phyloP scores from a whole-genome alignment of 1,140 invertebrate genomes.

The Apis cerana region DNA sequence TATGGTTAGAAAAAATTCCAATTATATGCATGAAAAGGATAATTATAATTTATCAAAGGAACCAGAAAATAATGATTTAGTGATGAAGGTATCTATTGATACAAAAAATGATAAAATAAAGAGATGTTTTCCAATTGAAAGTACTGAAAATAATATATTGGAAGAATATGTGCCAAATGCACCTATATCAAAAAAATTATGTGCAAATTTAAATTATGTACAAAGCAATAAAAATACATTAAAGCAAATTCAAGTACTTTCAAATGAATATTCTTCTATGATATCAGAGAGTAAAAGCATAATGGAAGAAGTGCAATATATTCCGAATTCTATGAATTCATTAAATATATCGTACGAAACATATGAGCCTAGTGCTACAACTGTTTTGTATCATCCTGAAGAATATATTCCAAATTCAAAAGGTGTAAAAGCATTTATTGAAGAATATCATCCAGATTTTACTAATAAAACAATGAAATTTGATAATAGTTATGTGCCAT shows the following conservation, averaged over 20 bases:
- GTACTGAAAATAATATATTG: conserved; percentile 28
- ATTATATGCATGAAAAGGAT: not conserved
- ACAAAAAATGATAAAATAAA: conserved; percentile 31
- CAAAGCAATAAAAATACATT: conserved; percentile 68
- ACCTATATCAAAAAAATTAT: conserved; percentile 40
- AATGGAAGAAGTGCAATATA: conserved; percentile 43
- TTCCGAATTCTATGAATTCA: conserved; percentile 65
- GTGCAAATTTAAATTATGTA: conserved; percentile 61
- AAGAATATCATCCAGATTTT: conserved; percentile 71
- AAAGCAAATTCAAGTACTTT: conserved; percentile 53
- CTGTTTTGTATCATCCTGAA: conserved; percentile 23
- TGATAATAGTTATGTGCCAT: conserved; percentile 70
- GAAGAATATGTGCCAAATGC: conserved; percentile 69
- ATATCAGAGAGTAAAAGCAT: conserved; percentile 8
- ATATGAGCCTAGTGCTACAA: conserved; percentile 61
- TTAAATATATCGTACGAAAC: conserved; percentile 51
- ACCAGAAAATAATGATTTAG: not conserved
- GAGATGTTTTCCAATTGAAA: conserved; percentile 18
- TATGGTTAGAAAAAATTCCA: not conserved
- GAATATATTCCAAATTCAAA: conserved; percentile 70
- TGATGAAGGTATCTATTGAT: not conserved
- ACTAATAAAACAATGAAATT: conserved; percentile 66
- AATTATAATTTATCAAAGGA: conserved; percentile 10
- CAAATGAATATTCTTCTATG: conserved; percentile 66
- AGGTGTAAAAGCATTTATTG: conserved; percentile 51